A percentile compares a stretch with the other conserved stretches of the same genome.
Evolutionary conservation across 2,113 vertebrate genomes (phyloP).

Genomic region (Elgaria multicarinata): DNA sequence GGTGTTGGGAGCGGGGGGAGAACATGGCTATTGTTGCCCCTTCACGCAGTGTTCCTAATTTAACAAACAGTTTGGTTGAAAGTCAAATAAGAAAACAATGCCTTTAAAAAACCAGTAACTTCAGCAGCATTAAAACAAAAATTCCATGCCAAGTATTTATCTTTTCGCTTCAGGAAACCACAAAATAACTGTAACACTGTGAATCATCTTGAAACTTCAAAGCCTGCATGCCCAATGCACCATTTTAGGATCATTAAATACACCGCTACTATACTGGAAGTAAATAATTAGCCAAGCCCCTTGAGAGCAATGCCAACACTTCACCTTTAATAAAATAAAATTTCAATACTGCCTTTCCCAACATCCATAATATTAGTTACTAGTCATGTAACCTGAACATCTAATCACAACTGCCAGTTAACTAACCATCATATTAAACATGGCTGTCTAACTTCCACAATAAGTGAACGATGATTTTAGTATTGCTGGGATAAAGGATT

Average conservation of each 20-base stretch:
- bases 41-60: slow-evolving; percentile 61
- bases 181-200: slow-evolving; percentile 63
- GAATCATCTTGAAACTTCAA: slow-evolving; percentile 73
- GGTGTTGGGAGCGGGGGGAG: slow-evolving; percentile 33
- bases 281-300: slow-evolving; percentile 72
- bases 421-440: neutral
- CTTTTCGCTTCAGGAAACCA: slow-evolving; percentile 67
- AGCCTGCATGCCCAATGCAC: slow-evolving; percentile 65
- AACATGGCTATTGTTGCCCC: slow-evolving; percentile 38
- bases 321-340: slow-evolving; percentile 25
- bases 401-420: neutral
- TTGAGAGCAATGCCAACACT: slow-evolving; percentile 53
- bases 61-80: slow-evolving; percentile 52
- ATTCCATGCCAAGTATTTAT: slow-evolving; percentile 61
- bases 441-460: neutral
- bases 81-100: slow-evolving; percentile 62
- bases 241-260: slow-evolving; percentile 70
- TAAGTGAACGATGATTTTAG: neutral
- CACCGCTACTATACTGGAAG: slow-evolving; percentile 62
- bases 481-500: neutral
- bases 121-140: slow-evolving; percentile 58
- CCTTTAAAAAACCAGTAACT: slow-evolving; percentile 58
- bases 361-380: neutral
- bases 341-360: slow-evolving; percentile 43
- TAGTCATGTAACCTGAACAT: rapidly evolving